phyloP scores from a whole-genome alignment of 2,888 invertebrate genomes.

The Microdon myrmicae region DNA sequence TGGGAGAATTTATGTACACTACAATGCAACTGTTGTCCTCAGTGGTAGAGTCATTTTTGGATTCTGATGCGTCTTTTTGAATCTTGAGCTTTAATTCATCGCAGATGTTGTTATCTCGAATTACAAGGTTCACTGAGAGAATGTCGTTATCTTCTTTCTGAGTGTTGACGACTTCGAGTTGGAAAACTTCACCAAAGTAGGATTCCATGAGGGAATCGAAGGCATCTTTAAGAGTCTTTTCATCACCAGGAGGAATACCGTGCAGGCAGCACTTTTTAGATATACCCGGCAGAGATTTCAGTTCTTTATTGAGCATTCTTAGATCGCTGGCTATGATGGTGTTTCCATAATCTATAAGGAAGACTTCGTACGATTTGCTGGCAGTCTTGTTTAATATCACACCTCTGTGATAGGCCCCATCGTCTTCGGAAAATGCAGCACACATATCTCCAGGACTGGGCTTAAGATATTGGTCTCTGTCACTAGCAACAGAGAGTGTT shows the following conservation, averaged over 20 bases:
- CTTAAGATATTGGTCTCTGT: conserved; percentile 33
- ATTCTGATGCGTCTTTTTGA: conserved; percentile 48
- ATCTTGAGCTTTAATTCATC: conserved; percentile 63
- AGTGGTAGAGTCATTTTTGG: conserved; percentile 62
- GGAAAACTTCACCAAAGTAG: conserved; percentile 71
- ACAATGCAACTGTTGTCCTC: conserved; percentile 71
- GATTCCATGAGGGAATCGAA: conserved; percentile 67
- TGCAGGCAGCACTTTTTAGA: conserved; percentile 59
- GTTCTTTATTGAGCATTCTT: conserved; percentile 70
- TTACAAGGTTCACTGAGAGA: conserved; percentile 70
- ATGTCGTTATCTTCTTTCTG: conserved; percentile 66
- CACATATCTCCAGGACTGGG: conserved; percentile 25
- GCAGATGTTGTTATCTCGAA: conserved; percentile 70
- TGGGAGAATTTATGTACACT: conserved; percentile 74
- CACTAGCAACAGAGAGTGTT: conserved; percentile 57
- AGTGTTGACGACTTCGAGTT: conserved; percentile 71
- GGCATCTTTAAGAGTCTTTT: conserved; percentile 56
- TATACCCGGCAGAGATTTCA: conserved; percentile 66
- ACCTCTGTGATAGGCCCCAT: conserved; percentile 90
- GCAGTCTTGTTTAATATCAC: conserved; percentile 73
- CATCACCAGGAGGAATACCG: conserved; percentile 55
- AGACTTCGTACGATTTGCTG: conserved; percentile 75
- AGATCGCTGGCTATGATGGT: conserved; percentile 70
- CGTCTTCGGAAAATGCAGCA: conserved; percentile 67
- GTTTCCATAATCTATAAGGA: conserved; percentile 78